phyloP scores from a whole-genome alignment of 2,888 invertebrate genomes.

The Folsomia manolachei region DNA sequence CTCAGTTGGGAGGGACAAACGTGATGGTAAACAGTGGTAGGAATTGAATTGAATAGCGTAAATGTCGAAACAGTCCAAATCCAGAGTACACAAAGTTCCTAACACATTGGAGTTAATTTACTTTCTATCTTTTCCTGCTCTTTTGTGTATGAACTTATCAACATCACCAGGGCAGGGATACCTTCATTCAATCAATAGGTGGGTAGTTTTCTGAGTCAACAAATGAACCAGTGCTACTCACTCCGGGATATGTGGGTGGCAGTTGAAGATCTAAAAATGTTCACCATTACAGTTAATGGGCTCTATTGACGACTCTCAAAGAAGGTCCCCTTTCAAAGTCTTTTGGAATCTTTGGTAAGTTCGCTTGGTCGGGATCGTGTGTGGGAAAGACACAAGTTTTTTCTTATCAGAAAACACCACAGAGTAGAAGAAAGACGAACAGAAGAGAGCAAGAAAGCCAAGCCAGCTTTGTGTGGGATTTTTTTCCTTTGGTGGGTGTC shows the following conservation, averaged over 20 bases:
- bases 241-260: not conserved
- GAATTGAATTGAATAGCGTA: too few relatives aligned
- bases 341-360: constrained; percentile 6
- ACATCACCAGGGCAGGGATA: too few relatives aligned
- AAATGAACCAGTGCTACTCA: not conserved
- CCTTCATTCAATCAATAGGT: not conserved
- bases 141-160: too few relatives aligned
- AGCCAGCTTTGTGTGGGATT: not conserved
- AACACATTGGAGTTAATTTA: too few relatives aligned
- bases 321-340: not conserved
- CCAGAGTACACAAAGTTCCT: too few relatives aligned
- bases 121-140: too few relatives aligned
- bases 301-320: constrained; percentile 22
- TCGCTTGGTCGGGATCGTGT: not conserved
- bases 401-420: not conserved
- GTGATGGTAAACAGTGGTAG: not conserved
- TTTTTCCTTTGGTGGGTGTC: not conserved
- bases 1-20: too few relatives aligned
- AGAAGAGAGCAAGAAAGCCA: not conserved
- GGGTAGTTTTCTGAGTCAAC: constrained; percentile 2
- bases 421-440: not conserved
- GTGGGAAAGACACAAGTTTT: not conserved
- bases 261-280: constrained; percentile 26
- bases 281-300: constrained; percentile 29
- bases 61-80: too few relatives aligned